Evolutionary conservation across 92 coral and sea anemone genomes (phyloP).

Genomic region (Siderastrea siderea): DNA sequence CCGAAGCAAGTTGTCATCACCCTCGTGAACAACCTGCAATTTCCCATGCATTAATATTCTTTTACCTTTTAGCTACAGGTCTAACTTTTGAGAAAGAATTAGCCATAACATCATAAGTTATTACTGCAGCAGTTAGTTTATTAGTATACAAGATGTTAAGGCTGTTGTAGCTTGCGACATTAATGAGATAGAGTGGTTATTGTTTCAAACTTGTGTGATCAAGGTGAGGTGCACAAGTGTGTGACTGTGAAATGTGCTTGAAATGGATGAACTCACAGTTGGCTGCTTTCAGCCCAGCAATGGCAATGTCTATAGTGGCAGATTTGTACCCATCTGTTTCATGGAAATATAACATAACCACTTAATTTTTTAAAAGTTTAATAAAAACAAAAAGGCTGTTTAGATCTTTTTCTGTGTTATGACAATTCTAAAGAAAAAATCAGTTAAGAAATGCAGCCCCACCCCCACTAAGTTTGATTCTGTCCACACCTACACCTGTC

Average conservation of each 20-base stretch:
- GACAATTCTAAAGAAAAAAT: background rate
- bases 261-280: conserved; percentile 50
- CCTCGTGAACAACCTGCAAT: too few species aligned
- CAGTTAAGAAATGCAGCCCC: background rate
- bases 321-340: conserved; percentile 40
- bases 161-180: too few species aligned
- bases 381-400: background rate
- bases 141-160: too few species aligned
- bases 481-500: background rate
- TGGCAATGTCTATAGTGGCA: conserved; percentile 43
- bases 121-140: too few species aligned
- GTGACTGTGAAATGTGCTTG: conserved; percentile 24
- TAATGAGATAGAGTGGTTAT: background rate
- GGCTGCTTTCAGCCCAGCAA: conserved; percentile 45
- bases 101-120: too few species aligned
- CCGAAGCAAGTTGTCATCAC: too few species aligned
- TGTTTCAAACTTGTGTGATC: background rate
- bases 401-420: background rate
- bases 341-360: background rate
- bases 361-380: background rate
- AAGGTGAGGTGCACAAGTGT: background rate
- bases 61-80: too few species aligned
- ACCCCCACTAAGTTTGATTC: background rate
- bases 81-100: too few species aligned
- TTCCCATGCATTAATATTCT: too few species aligned